Conservation (phyloP, 2,888 invertebrate species). For the Scrobipalpa costella region DNA sequence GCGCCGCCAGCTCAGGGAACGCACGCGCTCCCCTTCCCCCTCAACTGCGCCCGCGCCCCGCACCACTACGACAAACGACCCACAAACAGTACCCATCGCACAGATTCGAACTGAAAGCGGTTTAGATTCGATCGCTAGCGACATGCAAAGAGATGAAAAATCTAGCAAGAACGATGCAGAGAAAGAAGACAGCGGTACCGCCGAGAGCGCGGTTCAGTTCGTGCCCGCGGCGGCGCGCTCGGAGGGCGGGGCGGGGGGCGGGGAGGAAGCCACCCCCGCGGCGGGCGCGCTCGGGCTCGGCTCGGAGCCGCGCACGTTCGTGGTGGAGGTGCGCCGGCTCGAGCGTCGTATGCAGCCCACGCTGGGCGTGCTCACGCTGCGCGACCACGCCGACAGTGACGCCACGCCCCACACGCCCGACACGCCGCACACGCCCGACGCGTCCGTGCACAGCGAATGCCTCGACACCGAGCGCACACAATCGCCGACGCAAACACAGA, state of each 20-base stretch:
- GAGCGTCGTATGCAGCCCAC: conserved; percentile 68
- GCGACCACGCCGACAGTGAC: conserved; percentile 48
- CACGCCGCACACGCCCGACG: conserved; percentile 14
- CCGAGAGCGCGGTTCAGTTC: conserved; percentile 1
- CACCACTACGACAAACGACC: neutral
- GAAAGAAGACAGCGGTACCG: neutral
- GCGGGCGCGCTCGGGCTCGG: conserved; percentile 50
- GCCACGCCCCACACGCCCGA: conserved; percentile 26
- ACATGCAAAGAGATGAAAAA: conserved; percentile 7
- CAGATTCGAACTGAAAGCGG: neutral
- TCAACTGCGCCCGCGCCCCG: neutral
- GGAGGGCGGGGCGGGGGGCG: conserved; percentile 68
- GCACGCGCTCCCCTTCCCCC: conserved; percentile 11
- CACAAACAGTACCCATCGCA: neutral
- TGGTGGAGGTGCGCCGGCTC: conserved; percentile 62
- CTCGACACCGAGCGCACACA: neutral
- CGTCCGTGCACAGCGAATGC: neutral
- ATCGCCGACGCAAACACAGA: neutral
- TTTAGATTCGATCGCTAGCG: neutral
- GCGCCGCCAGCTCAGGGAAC: conserved; percentile 38
- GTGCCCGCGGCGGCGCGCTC: conserved; percentile 66
- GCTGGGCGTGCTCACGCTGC: conserved; percentile 59
- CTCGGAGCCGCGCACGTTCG: conserved; percentile 65
- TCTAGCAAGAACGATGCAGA: neutral
- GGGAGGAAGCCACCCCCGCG: neutral